Percentiles rank a stretch among this genome's conserved stretches.
Evolutionary conservation across 2,113 vertebrate genomes (phyloP).

Genomic region (Rhombomys opimus): DNA sequence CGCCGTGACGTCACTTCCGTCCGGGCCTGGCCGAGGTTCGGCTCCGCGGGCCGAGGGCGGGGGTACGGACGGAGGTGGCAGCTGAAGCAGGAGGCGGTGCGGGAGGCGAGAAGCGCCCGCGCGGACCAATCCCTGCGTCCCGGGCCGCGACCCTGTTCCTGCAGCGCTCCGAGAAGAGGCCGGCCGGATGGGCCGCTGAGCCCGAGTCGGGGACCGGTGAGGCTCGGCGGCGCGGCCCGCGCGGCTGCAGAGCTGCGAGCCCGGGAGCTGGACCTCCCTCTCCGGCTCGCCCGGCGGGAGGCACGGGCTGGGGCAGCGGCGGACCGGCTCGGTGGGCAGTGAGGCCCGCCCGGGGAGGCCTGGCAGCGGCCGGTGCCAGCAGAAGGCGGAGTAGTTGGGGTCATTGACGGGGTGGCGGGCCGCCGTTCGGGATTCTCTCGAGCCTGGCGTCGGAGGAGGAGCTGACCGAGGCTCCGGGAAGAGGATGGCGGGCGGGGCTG

Average conservation of each 20-base stretch:
- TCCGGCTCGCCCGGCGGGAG: neutral
- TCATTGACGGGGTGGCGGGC: constrained; percentile 1
- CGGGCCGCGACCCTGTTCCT: constrained; percentile 49
- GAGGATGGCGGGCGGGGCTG: constrained; percentile 36
- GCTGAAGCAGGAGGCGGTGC: constrained; percentile 56
- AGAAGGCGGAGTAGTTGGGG: constrained; percentile 26
- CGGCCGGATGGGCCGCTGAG: constrained; percentile 81
- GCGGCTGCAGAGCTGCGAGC: neutral
- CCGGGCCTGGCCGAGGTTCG: constrained; percentile 71
- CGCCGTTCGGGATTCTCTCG: neutral
- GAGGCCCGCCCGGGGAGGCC: constrained; percentile 39
- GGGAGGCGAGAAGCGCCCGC: constrained; percentile 25
- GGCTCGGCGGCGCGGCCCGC: constrained; percentile 20
- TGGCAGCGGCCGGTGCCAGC: neutral
- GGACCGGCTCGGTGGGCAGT: neutral
- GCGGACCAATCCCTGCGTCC: constrained; percentile 47
- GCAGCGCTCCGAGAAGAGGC: constrained; percentile 52
- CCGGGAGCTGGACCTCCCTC: neutral
- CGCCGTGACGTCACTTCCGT: constrained; percentile 79
- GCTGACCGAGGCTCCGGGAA: constrained; percentile 20
- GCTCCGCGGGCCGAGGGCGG: constrained; percentile 59
- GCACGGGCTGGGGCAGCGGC: neutral
- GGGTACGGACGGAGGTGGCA: constrained; percentile 61
- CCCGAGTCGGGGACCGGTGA: constrained; percentile 78
- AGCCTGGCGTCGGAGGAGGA: neutral